These are phyloP conservation scores for Drosophila yakuba DNA, from an alignment of 1,140 invertebrate species.

Conservation along the genomic window DNA sequence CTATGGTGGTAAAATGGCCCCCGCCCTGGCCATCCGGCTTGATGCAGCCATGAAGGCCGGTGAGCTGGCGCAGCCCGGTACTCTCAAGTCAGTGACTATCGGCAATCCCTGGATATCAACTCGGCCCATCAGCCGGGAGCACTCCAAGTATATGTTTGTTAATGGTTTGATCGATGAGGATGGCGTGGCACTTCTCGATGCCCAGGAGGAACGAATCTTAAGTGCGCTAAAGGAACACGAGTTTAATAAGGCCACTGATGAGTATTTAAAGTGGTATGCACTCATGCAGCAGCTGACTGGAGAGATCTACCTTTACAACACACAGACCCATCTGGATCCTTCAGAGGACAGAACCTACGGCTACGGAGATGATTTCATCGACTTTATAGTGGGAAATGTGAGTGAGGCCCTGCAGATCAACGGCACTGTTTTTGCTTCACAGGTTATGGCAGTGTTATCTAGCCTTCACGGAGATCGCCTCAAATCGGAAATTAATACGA, in stretches of 20 bases:
- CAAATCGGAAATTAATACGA: conserved; percentile 90
- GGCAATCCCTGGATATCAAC: conserved; percentile 96
- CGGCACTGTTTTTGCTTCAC: conserved; percentile 34
- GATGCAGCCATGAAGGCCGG: conserved; percentile 88
- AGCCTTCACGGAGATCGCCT: conserved; percentile 90
- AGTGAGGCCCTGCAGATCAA: conserved; percentile 88
- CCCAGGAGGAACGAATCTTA: conserved; percentile 85
- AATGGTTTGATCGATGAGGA: conserved; percentile 87
- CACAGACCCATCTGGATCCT: conserved; percentile 46
- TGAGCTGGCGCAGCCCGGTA: conserved; percentile 87
- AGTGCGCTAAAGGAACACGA: conserved; percentile 83
- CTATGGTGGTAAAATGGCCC: conserved; percentile 96
- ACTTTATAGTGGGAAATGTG: conserved; percentile 90
- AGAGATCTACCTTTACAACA: conserved; percentile 56
- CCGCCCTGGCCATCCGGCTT: conserved; percentile 88
- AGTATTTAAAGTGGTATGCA: conserved; percentile 10
- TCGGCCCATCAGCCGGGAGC: conserved; percentile 91
- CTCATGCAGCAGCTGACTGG: conserved; percentile 45
- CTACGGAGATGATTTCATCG: conserved; percentile 80
- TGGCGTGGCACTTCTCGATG: conserved; percentile 81
- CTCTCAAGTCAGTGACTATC: conserved; percentile 91
- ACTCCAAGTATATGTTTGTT: conserved; percentile 88
- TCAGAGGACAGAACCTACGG: conserved; percentile 57
- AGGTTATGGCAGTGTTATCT: conserved; percentile 90
- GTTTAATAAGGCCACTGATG: conserved; percentile 38